A percentile compares a stretch with the other conserved stretches of the same genome.
Evolutionary conservation across 2,113 vertebrate genomes (phyloP).

Genomic region (Murina feae): DNA sequence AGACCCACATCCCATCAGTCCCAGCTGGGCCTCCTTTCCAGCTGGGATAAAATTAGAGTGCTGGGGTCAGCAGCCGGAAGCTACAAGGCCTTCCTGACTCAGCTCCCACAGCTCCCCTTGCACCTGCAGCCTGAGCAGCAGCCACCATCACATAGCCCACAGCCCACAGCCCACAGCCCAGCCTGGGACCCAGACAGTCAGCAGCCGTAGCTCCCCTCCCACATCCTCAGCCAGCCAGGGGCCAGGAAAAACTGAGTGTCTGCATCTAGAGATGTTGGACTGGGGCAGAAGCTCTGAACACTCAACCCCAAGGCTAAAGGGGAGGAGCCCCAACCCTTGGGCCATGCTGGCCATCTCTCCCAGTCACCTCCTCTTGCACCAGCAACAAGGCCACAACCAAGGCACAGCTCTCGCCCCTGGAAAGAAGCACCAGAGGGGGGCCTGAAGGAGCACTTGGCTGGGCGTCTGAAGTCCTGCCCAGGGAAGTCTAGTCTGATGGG

Average conservation of each 20-base stretch:
- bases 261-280: neutral
- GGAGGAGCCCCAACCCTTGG: neutral
- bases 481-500: neutral
- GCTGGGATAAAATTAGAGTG: neutral
- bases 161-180: neutral
- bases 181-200: neutral
- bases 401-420: neutral
- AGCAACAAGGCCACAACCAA: neutral
- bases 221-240: rapidly evolving
- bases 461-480: neutral
- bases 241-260: neutral
- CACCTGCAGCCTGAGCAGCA: neutral
- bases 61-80: neutral
- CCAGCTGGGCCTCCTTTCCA: neutral
- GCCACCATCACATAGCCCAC: neutral
- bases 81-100: slow-evolving; percentile 13
- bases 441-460: neutral
- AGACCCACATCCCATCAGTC: neutral
- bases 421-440: neutral
- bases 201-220: neutral
- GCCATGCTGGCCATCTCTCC: neutral
- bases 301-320: neutral
- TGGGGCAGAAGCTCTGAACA: neutral
- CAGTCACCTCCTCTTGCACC: neutral
- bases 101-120: neutral